Percentiles rank a stretch among this genome's conserved stretches.
Evolutionary conservation across 2,113 vertebrate species (phyloP).

Genomic region (Lynx canadensis): DNA sequence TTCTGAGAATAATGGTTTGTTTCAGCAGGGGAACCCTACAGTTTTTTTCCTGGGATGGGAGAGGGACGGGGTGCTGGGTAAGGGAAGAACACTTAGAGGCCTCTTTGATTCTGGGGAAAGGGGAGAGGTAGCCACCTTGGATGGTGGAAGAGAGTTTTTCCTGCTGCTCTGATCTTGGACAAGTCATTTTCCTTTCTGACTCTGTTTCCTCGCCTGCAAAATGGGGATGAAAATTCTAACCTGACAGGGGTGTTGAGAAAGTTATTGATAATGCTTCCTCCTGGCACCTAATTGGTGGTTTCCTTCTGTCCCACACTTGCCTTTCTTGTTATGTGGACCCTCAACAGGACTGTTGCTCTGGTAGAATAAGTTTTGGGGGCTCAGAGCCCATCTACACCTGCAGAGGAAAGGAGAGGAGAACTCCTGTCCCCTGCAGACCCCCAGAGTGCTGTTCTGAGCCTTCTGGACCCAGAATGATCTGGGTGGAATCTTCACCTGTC

Average conservation of each 20-base stretch:
- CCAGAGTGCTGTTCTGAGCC: neutral
- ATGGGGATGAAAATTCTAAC: neutral
- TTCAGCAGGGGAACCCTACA: neutral
- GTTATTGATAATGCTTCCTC: neutral
- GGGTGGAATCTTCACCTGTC: neutral
- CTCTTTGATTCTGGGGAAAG: neutral
- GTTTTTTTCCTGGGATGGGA: conserved; percentile 37
- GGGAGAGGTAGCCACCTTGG: neutral
- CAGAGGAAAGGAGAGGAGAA: neutral
- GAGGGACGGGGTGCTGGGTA: neutral
- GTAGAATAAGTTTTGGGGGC: neutral
- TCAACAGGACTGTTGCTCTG: neutral
- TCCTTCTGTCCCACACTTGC: neutral
- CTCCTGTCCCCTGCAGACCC: neutral
- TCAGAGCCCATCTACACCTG: neutral
- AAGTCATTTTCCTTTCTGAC: neutral
- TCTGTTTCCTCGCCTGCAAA: neutral
- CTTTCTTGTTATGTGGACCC: neutral
- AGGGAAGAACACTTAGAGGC: neutral
- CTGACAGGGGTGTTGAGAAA: neutral
- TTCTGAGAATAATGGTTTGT: conserved; percentile 15
- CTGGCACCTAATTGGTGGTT: neutral
- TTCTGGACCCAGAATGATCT: neutral
- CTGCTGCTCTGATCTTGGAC: neutral
- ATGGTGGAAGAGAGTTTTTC: neutral